Conservation (phyloP, 2,797 vertebrate species). For the Anas georgica region DNA sequence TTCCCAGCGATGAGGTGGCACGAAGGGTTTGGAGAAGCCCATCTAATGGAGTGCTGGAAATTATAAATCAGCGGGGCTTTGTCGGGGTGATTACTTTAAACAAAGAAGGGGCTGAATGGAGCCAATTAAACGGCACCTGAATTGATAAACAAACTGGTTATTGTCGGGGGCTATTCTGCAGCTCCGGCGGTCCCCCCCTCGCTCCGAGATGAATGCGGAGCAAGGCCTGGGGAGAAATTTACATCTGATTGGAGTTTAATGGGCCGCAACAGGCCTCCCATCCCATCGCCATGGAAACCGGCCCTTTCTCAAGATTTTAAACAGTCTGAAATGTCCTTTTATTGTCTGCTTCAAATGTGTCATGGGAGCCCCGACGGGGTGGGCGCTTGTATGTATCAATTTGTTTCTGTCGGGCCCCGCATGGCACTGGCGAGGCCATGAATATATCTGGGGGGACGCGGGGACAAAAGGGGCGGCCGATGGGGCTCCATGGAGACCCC, state of each 20-base stretch:
- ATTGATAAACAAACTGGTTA: conserved; percentile 95
- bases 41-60: conserved; percentile 83
- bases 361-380: conserved; percentile 85
- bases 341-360: conserved; percentile 88
- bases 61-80: conserved; percentile 90
- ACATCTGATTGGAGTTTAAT: conserved; percentile 95
- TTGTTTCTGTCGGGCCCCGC: conserved; percentile 90
- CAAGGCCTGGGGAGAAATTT: conserved; percentile 83
- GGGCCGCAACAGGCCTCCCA: conserved; percentile 83
- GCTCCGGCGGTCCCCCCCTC: conserved; percentile 67
- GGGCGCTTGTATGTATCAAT: conserved; percentile 92
- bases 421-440: conserved; percentile 83
- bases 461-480: conserved; percentile 88
- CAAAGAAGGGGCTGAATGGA: conserved; percentile 86
- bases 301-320: conserved; percentile 93
- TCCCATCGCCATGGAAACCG: conserved; percentile 84
- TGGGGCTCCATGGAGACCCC: conserved; percentile 90
- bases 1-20: neutral
- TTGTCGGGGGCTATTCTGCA: conserved; percentile 81
- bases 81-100: conserved; percentile 87
- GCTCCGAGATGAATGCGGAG: conserved; percentile 69
- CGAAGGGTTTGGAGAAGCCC: conserved; percentile 1
- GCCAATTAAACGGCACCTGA: conserved; percentile 92
- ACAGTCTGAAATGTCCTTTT: conserved; percentile 88
- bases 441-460: conserved; percentile 89